Evolutionary conservation across 2,888 invertebrate species (phyloP), one percentile per base, ranked within the genome.

Genomic region (Julus scanicus): DNA sequence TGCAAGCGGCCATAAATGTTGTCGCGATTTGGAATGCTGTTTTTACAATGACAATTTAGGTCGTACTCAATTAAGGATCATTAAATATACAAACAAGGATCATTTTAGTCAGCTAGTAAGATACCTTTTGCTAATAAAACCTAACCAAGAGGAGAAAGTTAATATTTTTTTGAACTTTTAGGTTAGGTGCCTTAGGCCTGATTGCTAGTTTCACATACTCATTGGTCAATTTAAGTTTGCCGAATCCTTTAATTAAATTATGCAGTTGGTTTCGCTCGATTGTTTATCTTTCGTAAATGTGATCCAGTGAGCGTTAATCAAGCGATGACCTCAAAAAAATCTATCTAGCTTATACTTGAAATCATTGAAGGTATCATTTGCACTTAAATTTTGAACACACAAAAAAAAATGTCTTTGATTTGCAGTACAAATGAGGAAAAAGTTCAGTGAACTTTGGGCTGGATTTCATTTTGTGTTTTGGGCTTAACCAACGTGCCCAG

Each of bases 11-110:
- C 71, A 71, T 71, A 9, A 71, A 20, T 29, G 9, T 9, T 29
- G 29, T 29, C 29, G 11, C 71, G 9, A 20, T 20, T n/a, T 9
- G 80, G 80, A 80, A 80, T 80, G 80, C 80, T 15, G 80, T 80
- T 80, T 80, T 80, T 80, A 37, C 80, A 80, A 80, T 80, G 80
- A 15, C 80, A 80, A 80, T 80, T 80, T 80, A 80, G 80, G 80
- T 80, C 80, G 80, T 15, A 80, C 80, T 80, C 80, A 80, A 29
- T 80, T 37, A 37, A 13, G 2, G 80, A 80, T 80, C 80, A 80
- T 80, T 37, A 80, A 80, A 37, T 37, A 37, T 63, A 80, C 37
- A 80, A 80, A 80, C 80, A 80, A 37, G 29, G 80, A 80, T 80
- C 80, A 29, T 80, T 80, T 80, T 37, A 37, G 80, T 37, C 13